Conservation (phyloP, 2,113 vertebrate genomes). For the Macquaria australasica region DNA sequence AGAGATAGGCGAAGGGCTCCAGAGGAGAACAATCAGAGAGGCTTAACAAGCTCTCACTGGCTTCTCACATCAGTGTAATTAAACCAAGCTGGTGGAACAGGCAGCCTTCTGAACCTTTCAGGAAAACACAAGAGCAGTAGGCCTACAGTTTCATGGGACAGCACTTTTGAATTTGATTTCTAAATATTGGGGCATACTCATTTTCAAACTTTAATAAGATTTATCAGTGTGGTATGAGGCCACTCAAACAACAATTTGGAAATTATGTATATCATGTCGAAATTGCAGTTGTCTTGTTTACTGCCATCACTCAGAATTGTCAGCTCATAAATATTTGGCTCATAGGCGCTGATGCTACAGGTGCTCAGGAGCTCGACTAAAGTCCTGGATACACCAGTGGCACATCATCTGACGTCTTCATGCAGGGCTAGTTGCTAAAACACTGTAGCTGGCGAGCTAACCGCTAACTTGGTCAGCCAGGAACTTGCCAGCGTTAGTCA, state of each 20-base stretch:
- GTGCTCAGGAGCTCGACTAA: background rate
- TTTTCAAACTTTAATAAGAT: background rate
- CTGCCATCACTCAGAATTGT: background rate
- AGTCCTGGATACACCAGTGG: background rate
- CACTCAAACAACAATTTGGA: background rate
- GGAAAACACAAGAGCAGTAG: slow-evolving; percentile 1
- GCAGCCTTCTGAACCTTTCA: slow-evolving; percentile 34
- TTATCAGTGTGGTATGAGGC: background rate
- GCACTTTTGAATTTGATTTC: background rate
- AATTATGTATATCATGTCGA: background rate
- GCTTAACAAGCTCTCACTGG: slow-evolving; percentile 73
- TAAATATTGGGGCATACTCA: background rate
- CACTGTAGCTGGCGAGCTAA: background rate
- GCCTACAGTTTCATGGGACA: background rate
- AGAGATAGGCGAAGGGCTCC: slow-evolving; percentile 58
- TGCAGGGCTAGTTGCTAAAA: background rate
- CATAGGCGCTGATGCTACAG: background rate
- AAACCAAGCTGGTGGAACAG: slow-evolving; percentile 60
- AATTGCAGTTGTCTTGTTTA: background rate
- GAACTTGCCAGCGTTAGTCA: too few relatives aligned
- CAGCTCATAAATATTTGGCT: background rate
- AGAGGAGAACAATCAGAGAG: slow-evolving; percentile 74
- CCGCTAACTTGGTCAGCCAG: background rate
- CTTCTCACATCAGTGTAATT: slow-evolving; percentile 68
- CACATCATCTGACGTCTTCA: too few relatives aligned